Evolutionary conservation across 2,797 vertebrate genomes (phyloP).

Genomic region (Acanthurus leucopareius): DNA sequence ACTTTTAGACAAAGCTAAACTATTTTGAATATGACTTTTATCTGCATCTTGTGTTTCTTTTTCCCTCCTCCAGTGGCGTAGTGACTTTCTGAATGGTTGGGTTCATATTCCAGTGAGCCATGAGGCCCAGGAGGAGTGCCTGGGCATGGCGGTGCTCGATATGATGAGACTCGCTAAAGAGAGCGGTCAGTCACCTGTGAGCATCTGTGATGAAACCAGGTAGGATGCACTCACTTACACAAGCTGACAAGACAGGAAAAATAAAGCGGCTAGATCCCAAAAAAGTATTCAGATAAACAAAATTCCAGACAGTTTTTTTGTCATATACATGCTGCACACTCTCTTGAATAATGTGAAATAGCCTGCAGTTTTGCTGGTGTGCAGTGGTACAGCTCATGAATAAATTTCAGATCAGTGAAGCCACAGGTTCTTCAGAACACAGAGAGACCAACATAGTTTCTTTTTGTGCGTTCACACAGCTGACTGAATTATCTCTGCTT

Average conservation of each 20-base stretch:
- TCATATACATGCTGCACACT: neutral
- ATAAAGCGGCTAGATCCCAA: neutral
- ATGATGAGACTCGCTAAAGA: slow-evolving; percentile 98
- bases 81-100: slow-evolving; percentile 92
- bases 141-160: slow-evolving; percentile 97
- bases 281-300: neutral
- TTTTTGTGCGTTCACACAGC: no score
- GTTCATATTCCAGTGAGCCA: slow-evolving; percentile 90
- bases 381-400: no score
- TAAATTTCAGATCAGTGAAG: no score
- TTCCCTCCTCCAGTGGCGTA: slow-evolving; percentile 87
- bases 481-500: no score
- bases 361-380: no score
- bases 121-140: slow-evolving; percentile 96
- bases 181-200: slow-evolving; percentile 88
- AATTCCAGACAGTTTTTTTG: neutral
- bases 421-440: no score
- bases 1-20: no score
- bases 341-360: no score
- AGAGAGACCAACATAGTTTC: no score
- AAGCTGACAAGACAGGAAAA: neutral
- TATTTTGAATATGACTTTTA: no score
- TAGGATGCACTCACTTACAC: slow-evolving; percentile 60
- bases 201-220: slow-evolving; percentile 93
- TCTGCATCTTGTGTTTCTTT: neutral